Percentiles rank a stretch among this genome's conserved stretches.
These are phyloP conservation scores for Novumbra hubbsi DNA, from an alignment of 2,797 vertebrate genomes.

Conservation along the genomic window DNA sequence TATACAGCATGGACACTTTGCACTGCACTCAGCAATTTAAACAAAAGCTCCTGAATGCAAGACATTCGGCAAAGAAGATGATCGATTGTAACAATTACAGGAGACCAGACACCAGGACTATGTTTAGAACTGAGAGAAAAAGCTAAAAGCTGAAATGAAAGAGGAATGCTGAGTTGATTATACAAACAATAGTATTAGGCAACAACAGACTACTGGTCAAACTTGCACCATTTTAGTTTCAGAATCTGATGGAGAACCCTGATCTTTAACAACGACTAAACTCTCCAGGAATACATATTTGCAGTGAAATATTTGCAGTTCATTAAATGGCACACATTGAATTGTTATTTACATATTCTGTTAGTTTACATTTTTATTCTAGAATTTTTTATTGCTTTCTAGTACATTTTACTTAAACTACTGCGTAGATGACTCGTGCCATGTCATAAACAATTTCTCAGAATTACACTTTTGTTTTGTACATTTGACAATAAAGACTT, in stretches of 20 bases:
- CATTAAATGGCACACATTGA: neutral
- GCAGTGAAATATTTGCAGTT: neutral
- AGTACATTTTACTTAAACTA: too few relatives aligned
- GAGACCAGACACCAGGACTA: slow-evolving; percentile 27
- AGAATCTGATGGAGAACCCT: neutral
- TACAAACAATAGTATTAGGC: neutral
- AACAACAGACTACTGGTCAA: neutral
- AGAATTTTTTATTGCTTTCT: too few relatives aligned
- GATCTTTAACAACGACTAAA: neutral
- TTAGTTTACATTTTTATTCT: too few relatives aligned
- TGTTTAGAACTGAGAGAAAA: slow-evolving; percentile 36
- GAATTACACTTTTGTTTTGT: too few relatives aligned
- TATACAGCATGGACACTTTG: slow-evolving; percentile 36
- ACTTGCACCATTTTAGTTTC: neutral
- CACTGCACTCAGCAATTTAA: slow-evolving; percentile 55
- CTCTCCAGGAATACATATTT: neutral
- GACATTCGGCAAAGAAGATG: slow-evolving; percentile 44
- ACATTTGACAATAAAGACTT: too few relatives aligned
- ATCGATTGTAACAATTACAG: slow-evolving; percentile 55
- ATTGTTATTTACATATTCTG: too few relatives aligned
- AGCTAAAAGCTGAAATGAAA: slow-evolving; percentile 30
- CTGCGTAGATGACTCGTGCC: too few relatives aligned
- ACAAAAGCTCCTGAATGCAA: slow-evolving; percentile 40
- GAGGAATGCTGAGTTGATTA: slow-evolving; percentile 6
- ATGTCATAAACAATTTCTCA: too few relatives aligned